Evolutionary conservation across 2,888 invertebrate genomes (phyloP).

Genomic region (Microctonus hyperodae): DNA sequence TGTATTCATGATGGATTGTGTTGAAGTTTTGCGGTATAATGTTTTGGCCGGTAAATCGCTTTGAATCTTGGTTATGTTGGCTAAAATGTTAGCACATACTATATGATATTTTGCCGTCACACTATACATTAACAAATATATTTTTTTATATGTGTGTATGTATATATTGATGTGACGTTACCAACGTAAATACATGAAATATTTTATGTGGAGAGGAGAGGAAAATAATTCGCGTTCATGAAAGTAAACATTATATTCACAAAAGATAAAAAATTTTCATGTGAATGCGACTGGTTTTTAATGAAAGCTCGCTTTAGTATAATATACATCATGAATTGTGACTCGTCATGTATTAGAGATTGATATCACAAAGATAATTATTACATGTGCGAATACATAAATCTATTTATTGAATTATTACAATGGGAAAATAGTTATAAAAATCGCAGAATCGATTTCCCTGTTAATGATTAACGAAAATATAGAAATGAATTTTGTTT

Average conservation of each 20-base stretch:
- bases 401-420: not conserved
- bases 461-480: not conserved
- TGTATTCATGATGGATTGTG: no score
- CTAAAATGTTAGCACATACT: no score
- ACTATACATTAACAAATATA: not conserved
- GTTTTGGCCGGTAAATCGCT: no score
- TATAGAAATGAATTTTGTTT: not conserved
- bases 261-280: no score
- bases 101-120: no score
- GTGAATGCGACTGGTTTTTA: not conserved
- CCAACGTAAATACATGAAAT: not conserved
- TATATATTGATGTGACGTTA: not conserved
- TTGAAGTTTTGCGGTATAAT: no score
- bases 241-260: no score
- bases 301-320: not conserved
- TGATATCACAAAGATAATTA: no score
- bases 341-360: slow-evolving; percentile 3
- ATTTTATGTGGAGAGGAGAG: no score
- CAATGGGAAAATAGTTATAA: not conserved
- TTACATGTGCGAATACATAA: no score
- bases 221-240: not conserved
- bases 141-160: not conserved
- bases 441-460: not conserved
- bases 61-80: no score
- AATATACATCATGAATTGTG: not conserved